Evolutionary conservation across 2,888 invertebrate genomes (phyloP).

Genomic region (Latrodectus elegans): DNA sequence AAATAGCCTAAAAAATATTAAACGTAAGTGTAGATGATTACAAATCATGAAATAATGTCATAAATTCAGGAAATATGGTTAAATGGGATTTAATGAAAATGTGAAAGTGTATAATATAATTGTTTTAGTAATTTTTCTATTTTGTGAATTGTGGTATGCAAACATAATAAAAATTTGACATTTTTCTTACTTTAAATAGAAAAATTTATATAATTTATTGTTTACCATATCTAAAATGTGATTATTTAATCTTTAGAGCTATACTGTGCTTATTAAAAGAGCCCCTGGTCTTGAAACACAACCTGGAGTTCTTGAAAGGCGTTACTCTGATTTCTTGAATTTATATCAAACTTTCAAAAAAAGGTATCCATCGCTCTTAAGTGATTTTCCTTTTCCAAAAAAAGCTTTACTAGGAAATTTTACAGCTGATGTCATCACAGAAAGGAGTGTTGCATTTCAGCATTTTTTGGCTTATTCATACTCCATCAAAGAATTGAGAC

Average conservation of each 20-base stretch:
- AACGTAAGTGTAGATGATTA: no score
- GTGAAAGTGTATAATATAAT: no score
- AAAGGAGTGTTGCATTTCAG: slow-evolving; percentile 75
- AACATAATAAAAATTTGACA: no score
- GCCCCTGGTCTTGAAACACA: slow-evolving; percentile 72
- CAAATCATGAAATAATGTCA: no score
- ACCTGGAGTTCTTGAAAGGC: slow-evolving; percentile 73
- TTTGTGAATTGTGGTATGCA: no score
- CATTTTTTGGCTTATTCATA: slow-evolving; percentile 74
- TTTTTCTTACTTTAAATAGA: no score
- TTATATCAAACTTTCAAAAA: slow-evolving; percentile 73
- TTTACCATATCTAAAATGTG: no score
- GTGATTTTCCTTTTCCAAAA: slow-evolving; percentile 75
- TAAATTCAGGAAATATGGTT: no score
- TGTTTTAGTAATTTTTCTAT: no score
- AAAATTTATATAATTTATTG: no score
- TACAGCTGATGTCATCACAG: slow-evolving; percentile 74
- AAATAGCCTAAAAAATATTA: no score
- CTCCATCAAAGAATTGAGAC: slow-evolving; percentile 73
- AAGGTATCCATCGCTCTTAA: slow-evolving; percentile 73
- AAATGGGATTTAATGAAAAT: no score
- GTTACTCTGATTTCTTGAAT: slow-evolving; percentile 75
- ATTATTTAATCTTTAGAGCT: slow-evolving; percentile 47
- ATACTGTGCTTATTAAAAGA: slow-evolving; percentile 71
- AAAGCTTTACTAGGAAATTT: slow-evolving; percentile 76